Base-by-base conservation (phyloP, 2,113 vertebrate species). In the Nothoprocta pentlandii region DNA sequence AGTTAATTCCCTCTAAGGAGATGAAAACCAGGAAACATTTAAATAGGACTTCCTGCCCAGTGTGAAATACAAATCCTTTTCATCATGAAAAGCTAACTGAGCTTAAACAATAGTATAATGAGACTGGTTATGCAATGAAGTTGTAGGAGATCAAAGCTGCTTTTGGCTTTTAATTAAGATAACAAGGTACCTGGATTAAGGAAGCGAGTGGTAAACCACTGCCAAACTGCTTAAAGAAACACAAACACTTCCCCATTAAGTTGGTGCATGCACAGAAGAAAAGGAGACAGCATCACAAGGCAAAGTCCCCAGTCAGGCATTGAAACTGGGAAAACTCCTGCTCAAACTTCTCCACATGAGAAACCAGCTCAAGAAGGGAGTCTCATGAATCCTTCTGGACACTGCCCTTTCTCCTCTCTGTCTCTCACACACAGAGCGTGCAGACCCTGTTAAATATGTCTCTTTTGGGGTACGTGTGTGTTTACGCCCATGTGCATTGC, bases 41-140 rank as follows among this genome's bases (percentile, higher is more conserved):
- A 97, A 97, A 79, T 95, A 93, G 92, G 90, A 96, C 95, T 97
- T 97, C 96, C 97, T 97, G 93, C 94, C 82, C 94, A 94, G 94
- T 97, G 89, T 97, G 96, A 97, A 96, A 94, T 92, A 95, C 87
- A 92, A 97, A 97, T 97, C 95, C 93, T 96, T 97, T 97, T 97
- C 92, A 97, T 95, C 90, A 88, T 80, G 80, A 90, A 95, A 97
- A 97, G 63, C 67, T 94, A 96, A 96, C 90, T 78, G 80, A 96
- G 90, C 92, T 93, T 93, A 96, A 95, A 96, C 94, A 97, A 96
- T 90, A 84, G 93, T 61, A 90, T 62, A 97, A 87, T 97, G 92
- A 95, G 97, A 95, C 74, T 92, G 82, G 85, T 97, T 96, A 95
- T 93, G 95, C 96, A 95, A 96, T 68, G 76, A 80, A 96, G 68